Conservation (phyloP, 2,888 invertebrate genomes). For the Agrochola macilenta region DNA sequence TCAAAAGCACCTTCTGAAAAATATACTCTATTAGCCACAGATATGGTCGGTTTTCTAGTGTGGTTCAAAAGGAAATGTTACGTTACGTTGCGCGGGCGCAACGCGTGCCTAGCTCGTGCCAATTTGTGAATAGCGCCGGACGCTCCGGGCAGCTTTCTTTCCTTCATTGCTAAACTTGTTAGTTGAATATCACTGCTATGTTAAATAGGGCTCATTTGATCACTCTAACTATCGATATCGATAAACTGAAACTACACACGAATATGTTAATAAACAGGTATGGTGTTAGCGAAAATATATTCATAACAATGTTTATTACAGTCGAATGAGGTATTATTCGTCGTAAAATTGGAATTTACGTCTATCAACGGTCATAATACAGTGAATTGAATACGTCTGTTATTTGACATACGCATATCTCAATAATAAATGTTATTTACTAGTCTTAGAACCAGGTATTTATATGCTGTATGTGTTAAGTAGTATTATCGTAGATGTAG, state of each 20-base stretch:
- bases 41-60: constrained; percentile 66
- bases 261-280: constrained; percentile 50
- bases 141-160: constrained; percentile 89
- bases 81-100: constrained; percentile 66
- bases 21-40: constrained; percentile 33
- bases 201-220: constrained; percentile 78
- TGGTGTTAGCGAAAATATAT: constrained; percentile 42
- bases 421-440: constrained; percentile 52
- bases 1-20: constrained; percentile 39
- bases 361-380: constrained; percentile 40
- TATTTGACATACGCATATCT: constrained; percentile 43
- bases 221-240: constrained; percentile 78
- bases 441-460: neutral
- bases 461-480: neutral
- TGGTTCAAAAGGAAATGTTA: constrained; percentile 59
- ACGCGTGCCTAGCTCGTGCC: constrained; percentile 90
- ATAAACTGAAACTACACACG: constrained; percentile 60
- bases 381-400: constrained; percentile 40
- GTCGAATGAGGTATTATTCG: constrained; percentile 46
- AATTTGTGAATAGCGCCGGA: constrained; percentile 90
- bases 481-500: neutral
- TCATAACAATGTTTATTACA: constrained; percentile 50
- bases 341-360: constrained; percentile 52
- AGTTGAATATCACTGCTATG: constrained; percentile 86
- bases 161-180: constrained; percentile 88